These are phyloP conservation scores for Bombyx mori DNA, from an alignment of 1,140 invertebrate species.

Conservation along the genomic window DNA sequence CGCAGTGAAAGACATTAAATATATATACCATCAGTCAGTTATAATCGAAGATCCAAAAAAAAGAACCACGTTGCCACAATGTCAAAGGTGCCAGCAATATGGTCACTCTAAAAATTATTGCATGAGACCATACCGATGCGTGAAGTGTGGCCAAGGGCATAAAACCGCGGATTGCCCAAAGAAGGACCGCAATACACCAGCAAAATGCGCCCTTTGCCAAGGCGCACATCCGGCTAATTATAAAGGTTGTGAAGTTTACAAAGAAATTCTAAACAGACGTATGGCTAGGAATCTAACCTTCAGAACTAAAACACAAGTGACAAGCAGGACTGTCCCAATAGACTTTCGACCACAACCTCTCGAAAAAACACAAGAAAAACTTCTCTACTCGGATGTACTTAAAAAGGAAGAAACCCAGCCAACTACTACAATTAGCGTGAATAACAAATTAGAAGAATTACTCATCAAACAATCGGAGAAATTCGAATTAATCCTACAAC, in stretches of 20 bases:
- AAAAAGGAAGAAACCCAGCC: background rate
- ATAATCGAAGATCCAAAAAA: slow-evolving; percentile 3
- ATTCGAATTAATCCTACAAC: slow-evolving; percentile 1
- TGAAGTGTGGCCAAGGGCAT: background rate
- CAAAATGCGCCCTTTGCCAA: background rate
- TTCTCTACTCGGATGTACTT: background rate
- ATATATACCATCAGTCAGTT: slow-evolving; percentile 1
- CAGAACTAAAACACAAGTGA: background rate
- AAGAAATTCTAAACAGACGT: background rate
- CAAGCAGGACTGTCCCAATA: background rate
- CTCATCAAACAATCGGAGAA: slow-evolving; percentile 3
- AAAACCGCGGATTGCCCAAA: slow-evolving; percentile 1
- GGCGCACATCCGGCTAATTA: background rate
- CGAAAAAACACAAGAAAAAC: background rate
- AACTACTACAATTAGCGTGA: background rate
- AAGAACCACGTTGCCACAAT: background rate
- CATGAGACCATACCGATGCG: slow-evolving; percentile 1
- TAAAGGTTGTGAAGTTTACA: slow-evolving; percentile 1
- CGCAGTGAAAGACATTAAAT: background rate
- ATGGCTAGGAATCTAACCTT: background rate
- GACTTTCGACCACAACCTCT: background rate
- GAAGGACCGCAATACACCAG: background rate
- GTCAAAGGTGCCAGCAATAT: slow-evolving; percentile 3
- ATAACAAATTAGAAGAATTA: slow-evolving; percentile 1
- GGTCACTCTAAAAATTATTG: slow-evolving; percentile 4